phyloP scores from a whole-genome alignment of 2,797 vertebrate genomes.

The Falco cherrug region DNA sequence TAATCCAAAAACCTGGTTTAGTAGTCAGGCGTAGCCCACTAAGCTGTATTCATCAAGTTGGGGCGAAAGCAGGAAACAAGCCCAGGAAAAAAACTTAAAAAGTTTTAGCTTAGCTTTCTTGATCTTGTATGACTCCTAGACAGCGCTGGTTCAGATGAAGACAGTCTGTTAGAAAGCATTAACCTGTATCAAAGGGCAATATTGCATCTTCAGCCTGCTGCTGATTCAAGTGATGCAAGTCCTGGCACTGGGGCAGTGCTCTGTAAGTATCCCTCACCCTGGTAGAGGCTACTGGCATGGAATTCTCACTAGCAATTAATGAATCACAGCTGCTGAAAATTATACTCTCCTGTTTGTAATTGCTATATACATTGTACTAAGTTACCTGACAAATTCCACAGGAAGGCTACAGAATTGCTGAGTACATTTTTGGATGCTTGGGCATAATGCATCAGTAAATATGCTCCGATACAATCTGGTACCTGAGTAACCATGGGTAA shows the following conservation, averaged over 20 bases:
- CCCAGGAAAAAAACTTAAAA: neutral
- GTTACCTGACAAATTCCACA: neutral
- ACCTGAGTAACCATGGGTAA: neutral
- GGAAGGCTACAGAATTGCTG: neutral
- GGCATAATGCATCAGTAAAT: neutral
- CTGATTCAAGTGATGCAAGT: neutral
- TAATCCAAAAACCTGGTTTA: neutral
- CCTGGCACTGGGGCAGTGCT: neutral
- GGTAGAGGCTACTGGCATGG: fast-evolving
- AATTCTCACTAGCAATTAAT: neutral
- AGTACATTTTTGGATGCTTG: neutral
- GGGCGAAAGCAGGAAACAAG: neutral
- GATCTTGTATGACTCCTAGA: neutral
- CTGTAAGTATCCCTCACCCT: neutral
- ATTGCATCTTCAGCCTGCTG: neutral
- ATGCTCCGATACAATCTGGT: fast-evolving
- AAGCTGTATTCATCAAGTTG: neutral
- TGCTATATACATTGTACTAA: neutral
- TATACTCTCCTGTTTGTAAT: neutral
- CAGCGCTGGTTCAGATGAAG: neutral
- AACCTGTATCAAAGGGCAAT: neutral
- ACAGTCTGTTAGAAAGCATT: neutral
- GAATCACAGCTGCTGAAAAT: neutral
- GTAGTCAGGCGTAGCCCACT: neutral
- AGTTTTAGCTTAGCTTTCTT: neutral